Evolutionary conservation across 1,140 invertebrate species (phyloP).

Genomic region (silkworm (Bombyx mori)): ASM3026992v2 NC_085111.1:13125501-13126000

Average conservation of each 20-base stretch:
- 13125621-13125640: not conserved
- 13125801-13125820: constrained; percentile 68
- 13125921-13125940: constrained; percentile 50
- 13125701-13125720: constrained; percentile 38
- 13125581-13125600: constrained; percentile 52
- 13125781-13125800: constrained; percentile 58
- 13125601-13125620: constrained; percentile 28
- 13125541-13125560: constrained; percentile 21
- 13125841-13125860: constrained; percentile 57
- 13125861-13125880: constrained; percentile 53
- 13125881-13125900: constrained; percentile 42
- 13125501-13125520: constrained; percentile 68
- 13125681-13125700: constrained; percentile 9
- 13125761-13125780: constrained; percentile 47
- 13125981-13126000: constrained; percentile 44
- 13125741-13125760: constrained; percentile 44
- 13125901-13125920: constrained; percentile 58
- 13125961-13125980: constrained; percentile 55
- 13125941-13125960: constrained; percentile 51
- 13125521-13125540: constrained; percentile 41
- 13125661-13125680: constrained; percentile 14
- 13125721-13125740: constrained; percentile 40
- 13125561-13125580: constrained; percentile 41
- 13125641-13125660: constrained; percentile 19
- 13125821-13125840: constrained; percentile 65